Percentiles rank a stretch among this genome's conserved stretches.
These are phyloP conservation scores for Aphidius gifuensis DNA, from an alignment of 1,140 invertebrate species.

Conservation along the genomic window DNA sequence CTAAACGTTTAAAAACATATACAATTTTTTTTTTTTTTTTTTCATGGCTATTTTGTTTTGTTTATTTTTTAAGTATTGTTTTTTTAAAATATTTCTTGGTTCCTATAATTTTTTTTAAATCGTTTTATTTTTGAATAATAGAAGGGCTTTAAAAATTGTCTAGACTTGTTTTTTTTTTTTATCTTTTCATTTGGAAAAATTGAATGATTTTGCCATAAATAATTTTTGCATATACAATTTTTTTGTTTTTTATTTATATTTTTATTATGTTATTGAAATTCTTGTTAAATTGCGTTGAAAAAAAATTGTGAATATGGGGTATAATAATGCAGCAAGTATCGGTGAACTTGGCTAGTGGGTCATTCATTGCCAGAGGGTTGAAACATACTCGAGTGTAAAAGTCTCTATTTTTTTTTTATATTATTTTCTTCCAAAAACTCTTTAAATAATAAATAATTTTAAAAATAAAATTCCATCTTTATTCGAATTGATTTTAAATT, in stretches of 20 bases:
- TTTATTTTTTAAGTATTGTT: conserved; percentile 10
- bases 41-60: conserved; percentile 9
- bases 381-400: conserved; percentile 3
- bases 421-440: neutral
- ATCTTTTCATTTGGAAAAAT: conserved; percentile 31
- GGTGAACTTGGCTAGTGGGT: conserved; percentile 45
- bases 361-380: conserved; percentile 37
- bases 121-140: conserved; percentile 30
- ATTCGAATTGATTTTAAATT: conserved; percentile 12
- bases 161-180: conserved; percentile 29
- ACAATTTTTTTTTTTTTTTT: neutral
- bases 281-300: conserved; percentile 53
- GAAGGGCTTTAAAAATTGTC: conserved; percentile 31
- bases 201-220: conserved; percentile 14
- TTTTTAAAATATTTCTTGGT: conserved; percentile 23
- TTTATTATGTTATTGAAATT: conserved; percentile 51
- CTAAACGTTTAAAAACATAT: neutral
- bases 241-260: conserved; percentile 17
- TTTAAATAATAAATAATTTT: neutral
- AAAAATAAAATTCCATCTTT: neutral
- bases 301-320: conserved; percentile 34
- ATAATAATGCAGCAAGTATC: conserved; percentile 40
- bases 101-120: conserved; percentile 43
- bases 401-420: conserved; percentile 4
- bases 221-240: conserved; percentile 22